Conservation (phyloP, 2,888 invertebrate species). For the Mechanitis mazaeus region DNA sequence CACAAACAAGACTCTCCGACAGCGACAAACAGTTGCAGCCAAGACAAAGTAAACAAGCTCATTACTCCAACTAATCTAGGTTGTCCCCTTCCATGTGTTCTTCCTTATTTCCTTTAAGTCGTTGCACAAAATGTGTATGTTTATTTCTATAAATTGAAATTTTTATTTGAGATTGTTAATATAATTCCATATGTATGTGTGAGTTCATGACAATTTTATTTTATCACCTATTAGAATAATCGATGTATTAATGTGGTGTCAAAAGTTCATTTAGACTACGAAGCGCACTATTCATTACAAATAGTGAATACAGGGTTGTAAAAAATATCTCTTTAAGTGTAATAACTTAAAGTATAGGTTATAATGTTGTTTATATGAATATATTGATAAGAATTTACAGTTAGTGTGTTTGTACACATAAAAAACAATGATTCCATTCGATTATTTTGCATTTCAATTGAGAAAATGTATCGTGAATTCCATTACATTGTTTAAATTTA, state of each 20-base stretch:
- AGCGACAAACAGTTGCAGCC: slow-evolving; percentile 69
- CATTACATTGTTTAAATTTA: slow-evolving; percentile 52
- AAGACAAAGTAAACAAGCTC: slow-evolving; percentile 76
- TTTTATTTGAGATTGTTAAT: slow-evolving; percentile 29
- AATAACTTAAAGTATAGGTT: slow-evolving; percentile 62
- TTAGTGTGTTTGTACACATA: slow-evolving; percentile 61
- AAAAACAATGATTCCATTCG: slow-evolving; percentile 49
- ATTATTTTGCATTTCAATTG: slow-evolving; percentile 30
- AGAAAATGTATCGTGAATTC: slow-evolving; percentile 40
- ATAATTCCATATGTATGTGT: slow-evolving; percentile 26
- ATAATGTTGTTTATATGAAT: slow-evolving; percentile 71
- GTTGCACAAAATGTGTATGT: slow-evolving; percentile 24
- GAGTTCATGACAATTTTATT: slow-evolving; percentile 32
- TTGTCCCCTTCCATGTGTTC: slow-evolving; percentile 46
- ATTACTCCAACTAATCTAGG: slow-evolving; percentile 31
- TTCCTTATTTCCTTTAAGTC: slow-evolving; percentile 20
- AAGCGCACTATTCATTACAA: slow-evolving; percentile 62
- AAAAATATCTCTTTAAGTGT: slow-evolving; percentile 72
- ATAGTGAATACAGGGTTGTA: slow-evolving; percentile 77
- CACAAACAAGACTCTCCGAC: slow-evolving; percentile 84
- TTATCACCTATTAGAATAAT: slow-evolving; percentile 14
- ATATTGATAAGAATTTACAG: slow-evolving; percentile 66
- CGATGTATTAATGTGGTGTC: slow-evolving; percentile 27
- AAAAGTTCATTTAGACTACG: slow-evolving; percentile 48
- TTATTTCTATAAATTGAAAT: slow-evolving; percentile 17